phyloP scores from a whole-genome alignment of 2,113 vertebrate species.

The Albula glossodonta region DNA sequence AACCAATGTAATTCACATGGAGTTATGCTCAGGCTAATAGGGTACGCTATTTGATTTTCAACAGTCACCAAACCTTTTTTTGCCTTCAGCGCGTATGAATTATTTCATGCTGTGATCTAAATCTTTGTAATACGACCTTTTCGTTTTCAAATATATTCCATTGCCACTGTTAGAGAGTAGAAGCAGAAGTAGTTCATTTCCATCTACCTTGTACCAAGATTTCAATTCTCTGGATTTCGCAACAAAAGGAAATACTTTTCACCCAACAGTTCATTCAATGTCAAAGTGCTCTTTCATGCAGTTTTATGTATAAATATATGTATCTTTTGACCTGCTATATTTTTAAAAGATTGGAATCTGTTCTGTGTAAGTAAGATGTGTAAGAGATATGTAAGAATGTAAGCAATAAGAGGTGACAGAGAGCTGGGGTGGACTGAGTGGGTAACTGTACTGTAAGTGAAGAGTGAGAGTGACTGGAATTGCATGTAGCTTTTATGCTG shows the following conservation, averaged over 20 bases:
- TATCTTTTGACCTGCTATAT: not conserved
- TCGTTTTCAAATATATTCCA: not conserved
- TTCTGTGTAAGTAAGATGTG: not conserved
- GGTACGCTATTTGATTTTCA: too few relatives aligned
- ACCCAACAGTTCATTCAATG: not conserved
- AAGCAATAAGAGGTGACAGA: not conserved
- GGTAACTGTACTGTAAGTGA: not conserved
- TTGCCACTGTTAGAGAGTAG: too few relatives aligned
- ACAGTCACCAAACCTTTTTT: not conserved
- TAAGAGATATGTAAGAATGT: not conserved
- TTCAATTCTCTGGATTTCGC: not conserved
- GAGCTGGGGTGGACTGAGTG: not conserved
- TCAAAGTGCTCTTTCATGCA: not conserved
- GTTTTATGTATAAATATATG: not conserved
- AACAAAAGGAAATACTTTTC: not conserved
- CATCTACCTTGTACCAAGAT: not conserved
- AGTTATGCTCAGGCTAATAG: too few relatives aligned
- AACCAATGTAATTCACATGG: too few relatives aligned
- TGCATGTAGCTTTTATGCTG: not conserved
- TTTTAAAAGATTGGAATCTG: not conserved
- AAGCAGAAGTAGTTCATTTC: too few relatives aligned
- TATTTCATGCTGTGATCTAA: not conserved
- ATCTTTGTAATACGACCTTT: not conserved
- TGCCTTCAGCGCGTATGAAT: not conserved
- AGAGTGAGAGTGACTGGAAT: not conserved